These are phyloP conservation scores for Entomobrya multifasciata DNA, from an alignment of 2,888 invertebrate species.

Conservation along the genomic window DNA sequence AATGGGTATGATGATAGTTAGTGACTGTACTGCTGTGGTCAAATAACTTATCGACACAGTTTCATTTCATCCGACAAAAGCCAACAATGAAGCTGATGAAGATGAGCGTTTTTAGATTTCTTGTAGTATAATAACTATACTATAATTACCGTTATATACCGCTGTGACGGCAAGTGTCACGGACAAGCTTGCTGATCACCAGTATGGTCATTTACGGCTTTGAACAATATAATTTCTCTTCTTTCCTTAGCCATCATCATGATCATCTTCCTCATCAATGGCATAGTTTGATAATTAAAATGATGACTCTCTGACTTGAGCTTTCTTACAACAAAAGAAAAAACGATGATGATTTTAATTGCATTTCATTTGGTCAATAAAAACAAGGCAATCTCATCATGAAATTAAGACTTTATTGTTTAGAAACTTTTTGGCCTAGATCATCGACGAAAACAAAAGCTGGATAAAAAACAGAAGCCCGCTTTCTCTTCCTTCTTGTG, in stretches of 20 bases:
- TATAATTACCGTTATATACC: no score
- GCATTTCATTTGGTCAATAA: slow-evolving; percentile 6
- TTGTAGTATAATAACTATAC: no score
- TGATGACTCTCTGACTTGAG: slow-evolving; percentile 27
- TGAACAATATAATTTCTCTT: slow-evolving; percentile 17
- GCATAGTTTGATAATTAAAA: slow-evolving; percentile 43
- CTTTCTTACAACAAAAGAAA: slow-evolving; percentile 43
- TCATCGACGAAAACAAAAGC: slow-evolving; percentile 39
- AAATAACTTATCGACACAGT: slow-evolving; percentile 46
- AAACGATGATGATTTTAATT: slow-evolving; percentile 47
- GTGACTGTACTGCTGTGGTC: no score
- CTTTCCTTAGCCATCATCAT: not conserved
- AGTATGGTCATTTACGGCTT: slow-evolving; percentile 29
- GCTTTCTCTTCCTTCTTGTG: slow-evolving; percentile 45
- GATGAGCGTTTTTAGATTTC: no score
- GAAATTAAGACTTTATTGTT: slow-evolving; percentile 60
- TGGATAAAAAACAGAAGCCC: slow-evolving; percentile 43
- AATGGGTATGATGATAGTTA: no score
- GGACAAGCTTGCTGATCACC: not conserved
- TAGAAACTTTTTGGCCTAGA: slow-evolving; percentile 10
- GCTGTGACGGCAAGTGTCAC: slow-evolving; percentile 40
- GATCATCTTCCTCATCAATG: slow-evolving; percentile 21
- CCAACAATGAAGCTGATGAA: no score
- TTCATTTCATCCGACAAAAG: slow-evolving; percentile 23
- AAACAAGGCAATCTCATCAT: slow-evolving; percentile 17